phyloP scores from a whole-genome alignment of 1,140 invertebrate species.

The Scaptodrosophila lebanonensis region DNA sequence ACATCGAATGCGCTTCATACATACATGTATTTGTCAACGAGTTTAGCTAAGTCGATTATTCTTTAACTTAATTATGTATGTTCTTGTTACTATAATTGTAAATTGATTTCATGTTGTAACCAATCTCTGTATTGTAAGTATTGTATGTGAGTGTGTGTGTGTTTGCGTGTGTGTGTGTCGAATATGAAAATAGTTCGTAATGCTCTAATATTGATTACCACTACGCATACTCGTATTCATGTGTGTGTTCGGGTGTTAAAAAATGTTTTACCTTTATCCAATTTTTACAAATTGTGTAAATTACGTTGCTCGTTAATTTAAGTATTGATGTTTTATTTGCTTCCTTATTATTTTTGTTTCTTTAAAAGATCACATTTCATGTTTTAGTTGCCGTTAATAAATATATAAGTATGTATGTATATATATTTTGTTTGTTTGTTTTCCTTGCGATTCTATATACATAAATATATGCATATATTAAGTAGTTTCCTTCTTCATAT shows the following conservation, averaged over 20 bases:
- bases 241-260: slow-evolving; percentile 14
- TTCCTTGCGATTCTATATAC: too few species aligned
- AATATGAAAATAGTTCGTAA: too few species aligned
- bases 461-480: slow-evolving; percentile 51
- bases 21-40: too few species aligned
- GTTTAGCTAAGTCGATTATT: slow-evolving; percentile 35
- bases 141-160: too few species aligned
- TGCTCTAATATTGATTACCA: slow-evolving; percentile 45
- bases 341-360: slow-evolving; percentile 52
- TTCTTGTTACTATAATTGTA: slow-evolving; percentile 16
- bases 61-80: slow-evolving; percentile 16
- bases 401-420: slow-evolving; percentile 50
- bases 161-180: too few species aligned
- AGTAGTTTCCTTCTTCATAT: slow-evolving; percentile 48
- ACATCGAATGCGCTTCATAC: slow-evolving; percentile 26
- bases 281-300: slow-evolving; percentile 31
- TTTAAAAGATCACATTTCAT: slow-evolving; percentile 77
- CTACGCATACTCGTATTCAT: slow-evolving; percentile 17
- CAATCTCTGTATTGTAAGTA: too few species aligned
- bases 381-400: slow-evolving; percentile 73
- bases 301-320: slow-evolving; percentile 17
- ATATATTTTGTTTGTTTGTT: slow-evolving; percentile 6
- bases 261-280: slow-evolving; percentile 42
- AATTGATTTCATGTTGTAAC: slow-evolving; percentile 50
- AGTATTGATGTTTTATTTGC: slow-evolving; percentile 27